Percentiles rank a stretch among this genome's conserved stretches.
phyloP scores from a whole-genome alignment of 2,888 invertebrate species.

The Pterostichus niger region DNA sequence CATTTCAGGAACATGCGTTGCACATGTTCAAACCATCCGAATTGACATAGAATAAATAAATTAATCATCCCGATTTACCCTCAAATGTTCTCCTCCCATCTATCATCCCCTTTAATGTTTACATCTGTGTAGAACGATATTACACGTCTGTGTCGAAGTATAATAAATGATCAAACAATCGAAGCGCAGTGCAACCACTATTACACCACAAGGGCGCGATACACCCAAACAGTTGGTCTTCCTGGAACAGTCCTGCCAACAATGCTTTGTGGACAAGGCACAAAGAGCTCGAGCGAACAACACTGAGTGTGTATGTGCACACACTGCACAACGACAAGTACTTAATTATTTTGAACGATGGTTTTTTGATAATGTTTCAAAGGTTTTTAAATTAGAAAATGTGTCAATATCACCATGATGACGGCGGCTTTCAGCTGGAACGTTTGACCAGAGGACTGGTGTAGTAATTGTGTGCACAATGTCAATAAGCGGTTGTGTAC shows the following conservation, averaged over 20 bases:
- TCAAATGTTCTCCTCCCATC: no score
- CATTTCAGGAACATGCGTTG: no score
- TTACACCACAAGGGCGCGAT: neutral
- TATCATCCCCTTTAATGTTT: no score
- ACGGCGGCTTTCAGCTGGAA: neutral
- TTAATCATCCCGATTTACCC: neutral
- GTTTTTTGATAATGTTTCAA: conserved; percentile 17
- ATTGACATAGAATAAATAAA: neutral
- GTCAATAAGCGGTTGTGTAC: conserved; percentile 41
- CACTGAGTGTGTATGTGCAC: neutral
- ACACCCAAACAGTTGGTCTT: conserved; percentile 2
- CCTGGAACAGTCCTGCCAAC: neutral
- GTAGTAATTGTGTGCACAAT: conserved; percentile 23
- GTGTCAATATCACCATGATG: conserved; percentile 30
- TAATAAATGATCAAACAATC: conserved; percentile 49
- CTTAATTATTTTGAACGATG: conserved; percentile 38
- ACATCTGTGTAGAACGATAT: no score
- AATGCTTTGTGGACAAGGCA: conserved; percentile 5
- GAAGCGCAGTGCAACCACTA: neutral
- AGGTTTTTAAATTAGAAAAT: conserved; percentile 48
- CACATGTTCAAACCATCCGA: neutral
- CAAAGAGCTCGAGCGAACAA: neutral
- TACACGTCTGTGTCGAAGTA: neutral
- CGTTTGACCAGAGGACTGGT: neutral
- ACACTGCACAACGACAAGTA: conserved; percentile 8